phyloP scores from a whole-genome alignment of 2,797 vertebrate species.

The Taeniopygia guttata region DNA sequence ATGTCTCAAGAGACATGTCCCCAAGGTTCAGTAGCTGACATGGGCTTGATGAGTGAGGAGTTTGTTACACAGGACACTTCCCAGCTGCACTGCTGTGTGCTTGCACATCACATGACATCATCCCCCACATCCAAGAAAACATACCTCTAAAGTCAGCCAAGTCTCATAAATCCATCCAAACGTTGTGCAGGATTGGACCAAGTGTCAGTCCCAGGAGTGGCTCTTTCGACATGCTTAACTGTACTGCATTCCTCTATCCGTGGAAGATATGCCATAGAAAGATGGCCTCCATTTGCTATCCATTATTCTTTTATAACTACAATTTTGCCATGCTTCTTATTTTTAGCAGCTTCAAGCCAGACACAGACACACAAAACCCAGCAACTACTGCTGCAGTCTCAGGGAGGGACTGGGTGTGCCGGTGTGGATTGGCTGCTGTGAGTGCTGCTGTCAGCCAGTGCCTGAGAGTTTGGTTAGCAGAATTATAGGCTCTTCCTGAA shows the following conservation, averaged over 20 bases:
- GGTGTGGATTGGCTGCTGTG: not conserved
- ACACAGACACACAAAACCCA: not conserved
- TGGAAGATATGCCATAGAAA: not conserved
- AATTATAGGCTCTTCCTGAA: not conserved
- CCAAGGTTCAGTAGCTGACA: not conserved
- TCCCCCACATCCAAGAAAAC: not conserved
- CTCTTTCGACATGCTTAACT: not conserved
- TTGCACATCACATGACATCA: not conserved
- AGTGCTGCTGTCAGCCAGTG: fast-evolving
- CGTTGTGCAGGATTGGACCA: not conserved
- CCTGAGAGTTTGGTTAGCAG: not conserved
- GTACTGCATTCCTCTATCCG: not conserved
- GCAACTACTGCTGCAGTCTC: not conserved
- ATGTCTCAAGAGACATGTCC: not conserved
- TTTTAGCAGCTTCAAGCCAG: not conserved
- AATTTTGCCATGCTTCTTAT: not conserved
- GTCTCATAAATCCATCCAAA: not conserved
- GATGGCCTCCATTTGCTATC: not conserved
- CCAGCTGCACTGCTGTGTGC: not conserved
- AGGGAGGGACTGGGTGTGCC: not conserved
- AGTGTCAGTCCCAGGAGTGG: not conserved
- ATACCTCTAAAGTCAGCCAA: not conserved
- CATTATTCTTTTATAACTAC: not conserved
- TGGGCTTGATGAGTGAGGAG: not conserved
- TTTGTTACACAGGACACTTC: not conserved